Conservation (phyloP, 1,140 invertebrate species). For the Bombus ignitus region DNA sequence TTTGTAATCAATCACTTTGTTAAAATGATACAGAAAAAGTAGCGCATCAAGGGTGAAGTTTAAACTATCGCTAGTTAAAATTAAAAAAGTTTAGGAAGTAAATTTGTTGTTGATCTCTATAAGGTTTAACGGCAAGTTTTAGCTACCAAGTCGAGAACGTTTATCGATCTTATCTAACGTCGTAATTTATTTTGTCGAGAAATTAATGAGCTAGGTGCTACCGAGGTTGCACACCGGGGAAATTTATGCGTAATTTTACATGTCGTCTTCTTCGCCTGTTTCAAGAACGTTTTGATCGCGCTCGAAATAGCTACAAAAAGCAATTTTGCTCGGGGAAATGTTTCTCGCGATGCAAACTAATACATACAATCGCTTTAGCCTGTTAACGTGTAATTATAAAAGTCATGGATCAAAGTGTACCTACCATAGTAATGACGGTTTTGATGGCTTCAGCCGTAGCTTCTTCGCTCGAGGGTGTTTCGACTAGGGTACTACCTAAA, state of each 20-base stretch:
- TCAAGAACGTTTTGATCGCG: background rate
- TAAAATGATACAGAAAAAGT: background rate
- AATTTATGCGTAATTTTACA: constrained; percentile 27
- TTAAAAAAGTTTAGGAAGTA: background rate
- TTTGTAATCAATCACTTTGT: background rate
- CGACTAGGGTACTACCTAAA: constrained; percentile 87
- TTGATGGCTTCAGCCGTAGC: constrained; percentile 88
- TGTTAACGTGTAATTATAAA: too few relatives aligned
- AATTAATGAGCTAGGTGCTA: constrained; percentile 31
- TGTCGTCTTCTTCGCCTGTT: background rate
- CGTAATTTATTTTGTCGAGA: constrained; percentile 17
- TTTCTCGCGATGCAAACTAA: too few relatives aligned
- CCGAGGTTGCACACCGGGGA: background rate
- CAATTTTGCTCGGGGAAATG: background rate
- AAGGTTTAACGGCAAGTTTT: background rate
- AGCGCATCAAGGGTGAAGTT: too few relatives aligned
- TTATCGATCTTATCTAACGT: constrained; percentile 26
- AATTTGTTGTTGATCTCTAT: background rate
- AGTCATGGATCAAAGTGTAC: constrained; percentile 29
- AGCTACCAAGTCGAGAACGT: background rate
- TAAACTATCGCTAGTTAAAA: background rate
- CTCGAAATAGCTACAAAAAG: too few relatives aligned
- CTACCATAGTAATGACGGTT: constrained; percentile 86
- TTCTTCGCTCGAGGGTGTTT: constrained; percentile 85
- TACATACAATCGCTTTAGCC: too few relatives aligned